phyloP scores from a whole-genome alignment of 2,797 vertebrate species.

The Fundulus diaphanus region DNA sequence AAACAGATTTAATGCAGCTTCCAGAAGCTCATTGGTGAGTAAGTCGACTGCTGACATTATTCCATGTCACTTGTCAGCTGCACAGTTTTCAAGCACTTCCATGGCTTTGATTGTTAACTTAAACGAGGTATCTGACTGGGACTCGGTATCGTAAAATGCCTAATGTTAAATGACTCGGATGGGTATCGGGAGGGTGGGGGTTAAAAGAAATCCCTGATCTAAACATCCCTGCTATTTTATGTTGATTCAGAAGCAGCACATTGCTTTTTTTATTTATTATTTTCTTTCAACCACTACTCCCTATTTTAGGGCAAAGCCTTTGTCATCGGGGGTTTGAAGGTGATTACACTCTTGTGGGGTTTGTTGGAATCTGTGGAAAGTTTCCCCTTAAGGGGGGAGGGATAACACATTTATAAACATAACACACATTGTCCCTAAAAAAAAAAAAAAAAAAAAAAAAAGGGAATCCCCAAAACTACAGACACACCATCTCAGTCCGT shows the following conservation, averaged over 20 bases:
- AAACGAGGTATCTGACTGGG: slow-evolving; percentile 4
- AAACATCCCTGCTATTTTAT: slow-evolving; percentile 20
- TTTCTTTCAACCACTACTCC: slow-evolving; percentile 42
- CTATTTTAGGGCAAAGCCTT: slow-evolving; percentile 42
- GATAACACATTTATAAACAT: slow-evolving; percentile 70
- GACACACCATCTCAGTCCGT: slow-evolving; percentile 77
- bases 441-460: slow-evolving; percentile 63
- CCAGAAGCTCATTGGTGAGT: neutral
- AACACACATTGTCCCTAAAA: slow-evolving; percentile 60
- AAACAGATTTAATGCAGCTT: neutral
- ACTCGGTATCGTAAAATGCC: slow-evolving; percentile 11
- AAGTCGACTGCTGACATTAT: neutral
- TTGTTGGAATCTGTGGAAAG: slow-evolving; percentile 65
- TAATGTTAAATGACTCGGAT: slow-evolving; percentile 8
- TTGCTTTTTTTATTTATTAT: slow-evolving; percentile 43
- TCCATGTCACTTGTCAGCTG: neutral
- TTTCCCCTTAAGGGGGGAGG: slow-evolving; percentile 85
- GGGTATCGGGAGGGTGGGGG: neutral
- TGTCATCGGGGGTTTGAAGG: slow-evolving; percentile 50
- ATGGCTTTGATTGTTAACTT: neutral
- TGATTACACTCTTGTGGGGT: slow-evolving; percentile 57
- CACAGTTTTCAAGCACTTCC: neutral
- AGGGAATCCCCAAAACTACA: slow-evolving; percentile 60
- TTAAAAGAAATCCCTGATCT: slow-evolving; percentile 7
- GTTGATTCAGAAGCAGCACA: slow-evolving; percentile 38